Evolutionary conservation across 2,797 vertebrate genomes (phyloP), one percentile per base, ranked within the genome.

Genomic region (Macroramphosus scolopax): DNA sequence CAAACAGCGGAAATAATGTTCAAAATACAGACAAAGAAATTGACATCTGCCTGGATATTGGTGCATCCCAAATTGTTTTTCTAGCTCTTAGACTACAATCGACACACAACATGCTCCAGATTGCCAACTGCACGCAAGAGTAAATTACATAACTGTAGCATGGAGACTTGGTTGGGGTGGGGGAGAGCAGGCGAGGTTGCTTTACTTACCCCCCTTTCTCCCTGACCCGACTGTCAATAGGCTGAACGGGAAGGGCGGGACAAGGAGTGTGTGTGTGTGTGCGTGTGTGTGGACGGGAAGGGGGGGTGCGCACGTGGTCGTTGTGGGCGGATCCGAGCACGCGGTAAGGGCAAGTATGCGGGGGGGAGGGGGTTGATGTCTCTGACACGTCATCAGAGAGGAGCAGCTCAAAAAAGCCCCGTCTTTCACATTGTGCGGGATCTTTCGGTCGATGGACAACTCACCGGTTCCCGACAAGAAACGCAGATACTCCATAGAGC

Each of bases 311-410:
- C 91, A 92, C 90, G 89, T 88, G 92, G 90, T 84, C 16, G 68
- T 32, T 54, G 75, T 70, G 77, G 91, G 83, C 60, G 52, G 77
- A 25, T 34, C 74, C 53, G 47, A 77, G 72, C 88, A 90, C 88
- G 87, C 79, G 88, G 88, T 86, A 80, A 1, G 78, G 60, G 76
- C 77, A 72, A 71, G 52, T 47, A 50, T 68, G 24, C 12, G 9
- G 1, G 37, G 20, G 26, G 15, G 43, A 75, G 72, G 80, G 75
- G 42, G 65, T 72, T 65, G 38, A 32, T 39, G 71, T 41, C 45
- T 79, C 46, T 79, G 88, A 90, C 89, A 92, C 92, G 92, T 93
- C 92, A 92, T 77, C 89, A 77, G 46, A 70, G 60, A 22, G 36
- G 42, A 63, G 60, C 60, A 77, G 12, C 12, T 5, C 12, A 32